These are phyloP conservation scores for Acleris literana DNA, from an alignment of 2,888 invertebrate species.

Conservation along the genomic window DNA sequence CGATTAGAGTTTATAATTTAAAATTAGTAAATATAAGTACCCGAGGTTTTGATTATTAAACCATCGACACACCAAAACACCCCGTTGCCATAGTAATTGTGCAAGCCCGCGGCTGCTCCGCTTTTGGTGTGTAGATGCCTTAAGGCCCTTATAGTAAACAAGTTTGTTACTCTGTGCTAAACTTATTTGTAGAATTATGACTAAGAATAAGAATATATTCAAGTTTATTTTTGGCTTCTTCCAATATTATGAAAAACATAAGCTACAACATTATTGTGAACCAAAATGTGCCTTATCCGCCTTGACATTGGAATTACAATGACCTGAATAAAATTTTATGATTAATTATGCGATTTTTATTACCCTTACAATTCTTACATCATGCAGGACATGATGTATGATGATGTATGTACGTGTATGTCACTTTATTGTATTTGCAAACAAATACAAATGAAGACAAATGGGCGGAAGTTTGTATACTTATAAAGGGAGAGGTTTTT, in stretches of 20 bases:
- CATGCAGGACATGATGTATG: not conserved
- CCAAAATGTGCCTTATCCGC: slow-evolving; percentile 26
- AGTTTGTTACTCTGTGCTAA: slow-evolving; percentile 1
- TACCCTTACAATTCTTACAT: not conserved
- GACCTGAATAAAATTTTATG: slow-evolving; percentile 25
- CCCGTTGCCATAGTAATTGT: too few relatives aligned
- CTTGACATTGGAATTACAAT: slow-evolving; percentile 11
- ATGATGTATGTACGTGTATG: too few relatives aligned
- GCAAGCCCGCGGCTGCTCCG: too few relatives aligned
- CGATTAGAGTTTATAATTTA: slow-evolving; percentile 28
- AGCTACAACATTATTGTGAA: slow-evolving; percentile 11
- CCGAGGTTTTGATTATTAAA: not conserved
- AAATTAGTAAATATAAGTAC: too few relatives aligned
- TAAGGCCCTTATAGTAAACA: not conserved
- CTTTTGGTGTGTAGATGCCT: too few relatives aligned
- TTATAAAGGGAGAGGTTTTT: too few relatives aligned
- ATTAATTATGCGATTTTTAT: not conserved
- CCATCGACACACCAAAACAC: too few relatives aligned
- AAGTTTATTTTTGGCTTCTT: slow-evolving; percentile 12
- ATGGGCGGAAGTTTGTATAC: too few relatives aligned
- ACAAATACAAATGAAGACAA: too few relatives aligned
- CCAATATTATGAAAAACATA: slow-evolving; percentile 9
- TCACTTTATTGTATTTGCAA: too few relatives aligned
- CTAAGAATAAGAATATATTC: slow-evolving; percentile 1
- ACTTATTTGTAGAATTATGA: not conserved